These are phyloP conservation scores for Heliconius ethilla DNA, from an alignment of 2,888 invertebrate species.

Conservation along the genomic window DNA sequence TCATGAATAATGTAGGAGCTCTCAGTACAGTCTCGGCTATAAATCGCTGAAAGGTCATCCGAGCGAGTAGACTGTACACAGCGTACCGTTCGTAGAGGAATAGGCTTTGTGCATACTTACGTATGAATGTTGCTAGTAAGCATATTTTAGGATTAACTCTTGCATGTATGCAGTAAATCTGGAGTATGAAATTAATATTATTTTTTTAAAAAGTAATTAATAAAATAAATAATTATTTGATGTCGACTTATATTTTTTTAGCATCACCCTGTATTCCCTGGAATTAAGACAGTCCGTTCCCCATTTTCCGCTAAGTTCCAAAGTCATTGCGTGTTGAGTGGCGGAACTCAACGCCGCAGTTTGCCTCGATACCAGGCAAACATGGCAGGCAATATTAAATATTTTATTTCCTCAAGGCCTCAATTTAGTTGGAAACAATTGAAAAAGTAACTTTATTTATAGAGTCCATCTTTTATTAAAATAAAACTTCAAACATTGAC, in stretches of 20 bases:
- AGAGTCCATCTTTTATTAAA: no score
- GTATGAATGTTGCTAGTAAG: not conserved
- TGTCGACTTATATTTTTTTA: not conserved
- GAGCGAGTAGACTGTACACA: slow-evolving; percentile 24
- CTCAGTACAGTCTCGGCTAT: slow-evolving; percentile 32
- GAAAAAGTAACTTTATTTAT: no score
- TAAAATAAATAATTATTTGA: not conserved
- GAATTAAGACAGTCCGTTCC: not conserved
- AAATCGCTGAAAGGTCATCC: slow-evolving; percentile 38
- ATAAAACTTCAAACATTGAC: no score
- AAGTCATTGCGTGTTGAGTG: not conserved
- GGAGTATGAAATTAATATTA: not conserved
- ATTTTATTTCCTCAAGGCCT: no score
- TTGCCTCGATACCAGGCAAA: no score
- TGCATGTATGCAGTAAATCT: not conserved
- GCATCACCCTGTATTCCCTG: not conserved
- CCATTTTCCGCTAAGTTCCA: not conserved
- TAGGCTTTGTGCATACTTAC: slow-evolving; percentile 20
- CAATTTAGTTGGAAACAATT: no score
- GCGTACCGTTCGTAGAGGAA: slow-evolving; percentile 7
- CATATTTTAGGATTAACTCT: not conserved
- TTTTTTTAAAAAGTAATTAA: not conserved
- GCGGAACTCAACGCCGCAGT: no score
- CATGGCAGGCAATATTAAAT: no score
- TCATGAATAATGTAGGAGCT: slow-evolving; percentile 40